These are phyloP conservation scores for Neogale vison DNA, from an alignment of 2,113 vertebrate species.

Conservation along the genomic window DNA sequence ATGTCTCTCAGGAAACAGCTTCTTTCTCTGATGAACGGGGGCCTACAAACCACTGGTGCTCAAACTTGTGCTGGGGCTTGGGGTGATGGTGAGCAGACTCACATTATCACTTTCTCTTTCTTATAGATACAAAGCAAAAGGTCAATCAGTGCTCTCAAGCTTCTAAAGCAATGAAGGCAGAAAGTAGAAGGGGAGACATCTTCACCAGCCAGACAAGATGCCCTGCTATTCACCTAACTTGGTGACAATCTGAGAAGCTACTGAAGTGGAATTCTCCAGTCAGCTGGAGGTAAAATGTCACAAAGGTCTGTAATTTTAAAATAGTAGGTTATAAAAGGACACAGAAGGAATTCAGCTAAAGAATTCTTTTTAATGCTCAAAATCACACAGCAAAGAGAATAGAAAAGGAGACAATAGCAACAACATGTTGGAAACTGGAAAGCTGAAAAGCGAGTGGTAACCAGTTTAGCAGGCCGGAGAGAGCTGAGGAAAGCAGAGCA, in stretches of 20 bases:
- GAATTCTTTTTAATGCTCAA: neutral
- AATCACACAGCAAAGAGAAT: neutral
- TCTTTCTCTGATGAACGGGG: neutral
- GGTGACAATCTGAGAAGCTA: neutral
- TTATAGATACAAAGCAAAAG: neutral
- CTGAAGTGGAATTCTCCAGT: neutral
- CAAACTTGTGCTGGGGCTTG: neutral
- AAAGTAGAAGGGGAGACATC: neutral
- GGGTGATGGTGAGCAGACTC: neutral
- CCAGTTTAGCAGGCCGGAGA: neutral
- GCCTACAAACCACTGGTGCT: neutral
- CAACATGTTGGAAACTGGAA: neutral
- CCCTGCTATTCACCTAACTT: neutral
- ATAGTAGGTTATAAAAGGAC: neutral
- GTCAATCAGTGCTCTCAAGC: neutral
- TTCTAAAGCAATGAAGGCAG: neutral
- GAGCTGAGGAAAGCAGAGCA: neutral
- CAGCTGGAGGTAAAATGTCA: neutral
- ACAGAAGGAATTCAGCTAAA: neutral
- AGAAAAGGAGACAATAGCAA: neutral
- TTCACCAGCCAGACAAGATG: neutral
- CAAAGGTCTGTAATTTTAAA: neutral
- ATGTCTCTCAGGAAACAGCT: neutral
- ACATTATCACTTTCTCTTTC: neutral
- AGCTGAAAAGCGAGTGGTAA: neutral